Conservation (phyloP, 2,113 vertebrate genomes). For the Nerophis ophidion region DNA sequence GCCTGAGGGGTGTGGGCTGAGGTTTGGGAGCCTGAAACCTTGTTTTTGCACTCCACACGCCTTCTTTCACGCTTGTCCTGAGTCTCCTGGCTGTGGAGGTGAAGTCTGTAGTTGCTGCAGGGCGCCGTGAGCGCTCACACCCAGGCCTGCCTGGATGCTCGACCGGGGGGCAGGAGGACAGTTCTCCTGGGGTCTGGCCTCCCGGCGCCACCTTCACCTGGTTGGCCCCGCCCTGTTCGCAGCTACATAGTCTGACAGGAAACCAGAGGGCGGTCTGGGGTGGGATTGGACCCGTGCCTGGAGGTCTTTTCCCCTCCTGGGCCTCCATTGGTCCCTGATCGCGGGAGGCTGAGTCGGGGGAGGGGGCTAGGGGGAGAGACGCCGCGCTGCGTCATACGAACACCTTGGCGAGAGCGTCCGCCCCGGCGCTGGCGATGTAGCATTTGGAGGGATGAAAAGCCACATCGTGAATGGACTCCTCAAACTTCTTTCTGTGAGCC, state of each 20-base stretch:
- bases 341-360: slow-evolving; percentile 72
- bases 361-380: slow-evolving; percentile 69
- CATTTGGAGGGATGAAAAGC: slow-evolving; percentile 97
- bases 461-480: slow-evolving; percentile 96
- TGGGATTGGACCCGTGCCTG: slow-evolving; percentile 48
- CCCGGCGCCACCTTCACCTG: slow-evolving; percentile 65
- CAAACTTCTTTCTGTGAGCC: slow-evolving; percentile 96
- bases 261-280: slow-evolving; percentile 48
- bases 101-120: slow-evolving; percentile 13
- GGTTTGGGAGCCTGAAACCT: slow-evolving; percentile 41
- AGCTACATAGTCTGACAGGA: slow-evolving; percentile 51
- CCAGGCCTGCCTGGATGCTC: slow-evolving; percentile 90
- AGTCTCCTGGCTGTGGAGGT: slow-evolving; percentile 53
- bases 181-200: slow-evolving; percentile 63
- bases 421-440: slow-evolving; percentile 96
- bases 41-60: slow-evolving; percentile 30
- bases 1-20: slow-evolving; percentile 33
- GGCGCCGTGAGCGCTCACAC: slow-evolving; percentile 68
- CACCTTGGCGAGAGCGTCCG: slow-evolving; percentile 97
- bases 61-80: slow-evolving; percentile 53
- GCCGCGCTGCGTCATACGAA: slow-evolving; percentile 88
- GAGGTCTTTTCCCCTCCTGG: slow-evolving; percentile 45
- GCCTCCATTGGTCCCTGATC: slow-evolving; percentile 62
- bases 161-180: slow-evolving; percentile 58
- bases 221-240: slow-evolving; percentile 45